phyloP scores from a whole-genome alignment of 2,113 vertebrate species.

The Poicephalus gulielmi region DNA sequence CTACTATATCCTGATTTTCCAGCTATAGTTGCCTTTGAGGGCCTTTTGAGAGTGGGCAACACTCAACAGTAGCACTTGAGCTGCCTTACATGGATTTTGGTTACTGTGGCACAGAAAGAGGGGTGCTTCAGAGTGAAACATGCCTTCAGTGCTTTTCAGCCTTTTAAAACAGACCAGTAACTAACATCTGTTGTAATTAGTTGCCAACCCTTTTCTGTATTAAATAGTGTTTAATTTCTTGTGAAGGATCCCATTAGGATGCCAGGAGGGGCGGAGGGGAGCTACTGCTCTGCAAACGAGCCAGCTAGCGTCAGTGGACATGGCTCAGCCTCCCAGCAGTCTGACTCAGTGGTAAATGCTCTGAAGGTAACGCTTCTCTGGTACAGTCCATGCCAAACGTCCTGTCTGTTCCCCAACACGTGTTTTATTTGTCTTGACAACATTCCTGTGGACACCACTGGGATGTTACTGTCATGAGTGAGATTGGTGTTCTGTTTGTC shows the following conservation, averaged over 20 bases:
- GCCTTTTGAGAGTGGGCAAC: neutral
- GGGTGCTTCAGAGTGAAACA: neutral
- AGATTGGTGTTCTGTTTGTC: conserved; percentile 42
- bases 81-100: accelerated
- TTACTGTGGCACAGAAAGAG: neutral
- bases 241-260: conserved; percentile 80
- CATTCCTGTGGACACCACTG: conserved; percentile 16
- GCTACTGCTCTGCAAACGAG: conserved; percentile 76
- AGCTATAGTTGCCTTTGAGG: neutral
- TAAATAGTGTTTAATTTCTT: conserved; percentile 82
- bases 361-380: conserved; percentile 78
- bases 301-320: conserved; percentile 80
- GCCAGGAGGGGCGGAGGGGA: conserved; percentile 81
- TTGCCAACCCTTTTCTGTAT: conserved; percentile 68
- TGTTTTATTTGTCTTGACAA: conserved; percentile 45
- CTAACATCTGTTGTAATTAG: conserved; percentile 50
- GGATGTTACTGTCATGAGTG: conserved; percentile 26
- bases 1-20: neutral
- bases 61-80: neutral
- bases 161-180: neutral
- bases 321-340: conserved; percentile 77
- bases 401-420: conserved; percentile 47
- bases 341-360: conserved; percentile 83
- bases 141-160: neutral
- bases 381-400: conserved; percentile 48